Evolutionary conservation across 1,140 invertebrate genomes (phyloP), one percentile per base, ranked within the genome.

Genomic region (Trinorchestia longiramus): DNA sequence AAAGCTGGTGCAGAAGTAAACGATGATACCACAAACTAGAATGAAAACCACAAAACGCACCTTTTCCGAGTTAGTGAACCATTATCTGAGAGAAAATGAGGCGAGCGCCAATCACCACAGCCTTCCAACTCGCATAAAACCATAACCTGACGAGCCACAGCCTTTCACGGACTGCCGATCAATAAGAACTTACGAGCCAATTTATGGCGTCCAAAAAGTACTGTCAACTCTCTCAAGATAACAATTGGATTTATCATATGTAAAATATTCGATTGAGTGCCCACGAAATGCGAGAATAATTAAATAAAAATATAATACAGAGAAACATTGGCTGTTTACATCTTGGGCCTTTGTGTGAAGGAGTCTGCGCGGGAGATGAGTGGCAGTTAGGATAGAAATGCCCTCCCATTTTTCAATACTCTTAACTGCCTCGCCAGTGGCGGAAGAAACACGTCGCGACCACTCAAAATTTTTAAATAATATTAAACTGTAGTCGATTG

Each of bases 1-100:
- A 94, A 94, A 94, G 92, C 43, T 94, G 41, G 92, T 94, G 44
- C 92, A 94, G 92, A 94, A 94, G 92, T 94, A 94, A 94, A 94
- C 92, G 92, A 94, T 94, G 44, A 94, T 47, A 94, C 92, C 96
- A 96, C 96, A 96, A 96, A 96, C 96, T 96, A 95, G 95, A 96
- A 96, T 96, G 96, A 96, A 96, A 96, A 96, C 96, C 96, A 96
- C 96, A 96, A 96, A 96, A 96, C 96, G 96, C 96, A 96, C 96
- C 96, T 96, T 96, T 96, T 96, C 96, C 95, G 96, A 96, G 96
- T 96, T 96, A 96, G 96, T 96, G 96, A 96, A 96, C 96, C 96
- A 96, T 96, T 96, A 96, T 96, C 96, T 96, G 96, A 96, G 96
- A 96, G 96, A 96, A 96, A 96, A 96, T 96, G 96, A 96, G 95